Evolutionary conservation across 2,888 invertebrate genomes (phyloP).

Genomic region (Oxyteleia sp.): DNA sequence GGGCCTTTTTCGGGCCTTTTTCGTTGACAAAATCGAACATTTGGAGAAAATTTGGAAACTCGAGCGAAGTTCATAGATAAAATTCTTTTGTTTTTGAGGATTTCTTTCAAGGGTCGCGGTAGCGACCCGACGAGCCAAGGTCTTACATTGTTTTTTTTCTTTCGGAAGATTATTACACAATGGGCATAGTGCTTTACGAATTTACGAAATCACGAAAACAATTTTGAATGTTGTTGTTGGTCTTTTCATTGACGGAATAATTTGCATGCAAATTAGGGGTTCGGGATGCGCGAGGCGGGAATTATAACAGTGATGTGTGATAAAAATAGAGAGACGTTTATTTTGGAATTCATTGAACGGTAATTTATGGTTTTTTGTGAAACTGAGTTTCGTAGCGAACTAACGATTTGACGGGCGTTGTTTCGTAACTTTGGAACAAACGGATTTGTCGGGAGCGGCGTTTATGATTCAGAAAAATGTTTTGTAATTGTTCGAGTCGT

Average conservation of each 20-base stretch:
- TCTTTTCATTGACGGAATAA: conserved; percentile 48
- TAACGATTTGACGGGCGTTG: conserved; percentile 25
- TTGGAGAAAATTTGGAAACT: conserved; percentile 30
- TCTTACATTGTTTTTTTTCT: conserved; percentile 9
- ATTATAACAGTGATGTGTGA: conserved; percentile 48
- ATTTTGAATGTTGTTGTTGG: conserved; percentile 24
- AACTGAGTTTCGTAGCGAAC: conserved; percentile 24
- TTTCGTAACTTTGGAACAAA: conserved; percentile 30
- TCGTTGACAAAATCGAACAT: conserved; percentile 29
- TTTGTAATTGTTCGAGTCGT: conserved; percentile 7
- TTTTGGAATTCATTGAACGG: conserved; percentile 37
- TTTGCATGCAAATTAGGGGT: conserved; percentile 54
- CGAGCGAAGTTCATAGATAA: too few relatives aligned
- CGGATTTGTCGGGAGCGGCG: neutral
- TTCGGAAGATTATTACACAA: conserved; percentile 52
- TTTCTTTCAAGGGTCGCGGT: too few relatives aligned
- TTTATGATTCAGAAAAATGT: conserved; percentile 19
- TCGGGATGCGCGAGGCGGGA: conserved; percentile 9
- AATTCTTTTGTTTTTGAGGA: too few relatives aligned
- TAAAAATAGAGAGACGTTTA: conserved; percentile 45
- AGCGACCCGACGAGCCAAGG: too few relatives aligned
- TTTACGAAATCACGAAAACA: conserved; percentile 53
- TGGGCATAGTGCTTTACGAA: conserved; percentile 43
- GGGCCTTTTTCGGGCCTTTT: conserved; percentile 7
- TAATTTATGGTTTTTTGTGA: conserved; percentile 48